Evolutionary conservation across 2,888 invertebrate species (phyloP).

Genomic region (Zootermopsis nevadensis): DNA sequence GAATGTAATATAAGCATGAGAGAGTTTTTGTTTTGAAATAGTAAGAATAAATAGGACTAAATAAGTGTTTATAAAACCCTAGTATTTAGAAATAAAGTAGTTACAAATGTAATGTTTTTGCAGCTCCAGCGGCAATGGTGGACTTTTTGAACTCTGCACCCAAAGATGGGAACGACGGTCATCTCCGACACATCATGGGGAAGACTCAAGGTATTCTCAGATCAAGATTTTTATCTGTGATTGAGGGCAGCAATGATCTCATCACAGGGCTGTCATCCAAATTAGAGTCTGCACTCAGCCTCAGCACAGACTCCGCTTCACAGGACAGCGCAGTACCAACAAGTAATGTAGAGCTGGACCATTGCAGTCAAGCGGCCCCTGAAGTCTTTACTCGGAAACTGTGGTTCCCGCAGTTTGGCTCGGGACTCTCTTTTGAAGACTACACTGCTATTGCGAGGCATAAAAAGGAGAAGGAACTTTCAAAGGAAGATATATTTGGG

Average conservation of each 20-base stretch:
- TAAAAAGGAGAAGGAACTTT: constrained; percentile 56
- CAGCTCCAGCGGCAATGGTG: constrained; percentile 54
- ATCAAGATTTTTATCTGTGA: constrained; percentile 64
- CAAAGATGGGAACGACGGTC: constrained; percentile 56
- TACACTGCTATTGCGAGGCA: constrained; percentile 62
- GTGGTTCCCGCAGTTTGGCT: constrained; percentile 55
- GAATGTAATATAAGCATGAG: too few relatives aligned
- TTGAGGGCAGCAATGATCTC: constrained; percentile 66
- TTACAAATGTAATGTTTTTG: background rate
- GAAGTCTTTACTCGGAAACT: constrained; percentile 48
- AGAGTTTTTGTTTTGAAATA: too few relatives aligned
- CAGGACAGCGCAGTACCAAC: constrained; percentile 42
- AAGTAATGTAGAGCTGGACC: constrained; percentile 1
- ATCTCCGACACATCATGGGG: constrained; percentile 64
- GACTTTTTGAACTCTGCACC: constrained; percentile 53
- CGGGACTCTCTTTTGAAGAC: constrained; percentile 62
- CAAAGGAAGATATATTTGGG: constrained; percentile 16
- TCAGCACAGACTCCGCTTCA: constrained; percentile 55
- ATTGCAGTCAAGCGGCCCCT: constrained; percentile 43
- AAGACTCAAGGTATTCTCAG: constrained; percentile 64
- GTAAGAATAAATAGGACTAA: too few relatives aligned
- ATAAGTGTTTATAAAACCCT: too few relatives aligned
- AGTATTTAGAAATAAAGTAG: too few relatives aligned
- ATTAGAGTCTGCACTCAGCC: constrained; percentile 57
- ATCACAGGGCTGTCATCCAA: constrained; percentile 59